Base-by-base conservation (phyloP, 2,888 invertebrate genomes). In the Phaonia tiefii region DNA sequence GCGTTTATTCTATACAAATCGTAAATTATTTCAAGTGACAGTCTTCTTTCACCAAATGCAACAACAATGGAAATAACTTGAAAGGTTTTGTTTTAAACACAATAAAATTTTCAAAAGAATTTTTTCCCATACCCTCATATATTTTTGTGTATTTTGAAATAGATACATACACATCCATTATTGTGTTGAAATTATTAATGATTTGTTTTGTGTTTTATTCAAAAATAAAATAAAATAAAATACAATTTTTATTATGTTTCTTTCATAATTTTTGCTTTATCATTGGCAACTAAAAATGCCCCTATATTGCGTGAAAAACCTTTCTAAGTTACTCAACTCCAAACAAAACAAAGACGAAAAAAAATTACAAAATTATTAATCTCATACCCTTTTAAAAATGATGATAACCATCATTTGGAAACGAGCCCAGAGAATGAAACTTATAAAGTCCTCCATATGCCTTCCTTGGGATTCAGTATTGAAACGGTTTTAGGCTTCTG, bases 321-420 rank as follows among this genome's bases (percentile, higher is more conserved):
- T n/a, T 54, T 58, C 26, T 42, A 22, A n/a, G n/a, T n/a, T n/a
- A n/a, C n/a, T n/a, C n/a, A n/a, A n/a, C n/a, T n/a, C n/a, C n/a
- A n/a, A n/a, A n/a, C n/a, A n/a, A n/a, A n/a, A n/a, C n/a, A n/a
- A n/a, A n/a, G n/a, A n/a, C n/a, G n/a, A n/a, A 42, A 74, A 46
- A 71, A 58, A 77, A 22, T 51, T 31, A 22, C 26, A 67, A 73
- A 58, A 67, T 70, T 66, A 63, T 72, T 39, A 63, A 77, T 39
- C 49, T 71, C 65, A 46, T 67, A 67, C 74, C 77, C 73, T 74
- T 77, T 80, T 80, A 80, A 80, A 77, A 77, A 80, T 11, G 70
- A 81, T 81, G 80, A 81, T 77, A 69, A 69, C 54, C 69, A 69
- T 70, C 63, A 7, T 72, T 25, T 17, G 10, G 22, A 39, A 60